A percentile compares a stretch with the other conserved stretches of the same genome.
Conservation (phyloP, 1,140 invertebrate genomes). For the Oedothorax gibbosus region DNA sequence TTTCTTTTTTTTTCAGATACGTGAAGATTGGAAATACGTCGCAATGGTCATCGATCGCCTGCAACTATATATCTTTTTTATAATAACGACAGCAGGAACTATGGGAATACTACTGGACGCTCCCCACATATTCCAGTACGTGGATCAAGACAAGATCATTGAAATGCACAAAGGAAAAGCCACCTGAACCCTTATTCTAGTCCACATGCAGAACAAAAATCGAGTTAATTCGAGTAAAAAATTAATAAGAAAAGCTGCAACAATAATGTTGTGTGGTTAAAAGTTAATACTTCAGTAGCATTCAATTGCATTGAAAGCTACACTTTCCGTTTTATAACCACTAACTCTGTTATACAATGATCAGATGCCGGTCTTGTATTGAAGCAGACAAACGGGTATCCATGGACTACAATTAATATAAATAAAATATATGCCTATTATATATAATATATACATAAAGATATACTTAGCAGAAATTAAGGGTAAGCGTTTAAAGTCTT, state of each 20-base stretch:
- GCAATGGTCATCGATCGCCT: slow-evolving; percentile 99
- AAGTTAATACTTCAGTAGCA: background rate
- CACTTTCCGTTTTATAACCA: slow-evolving; percentile 3
- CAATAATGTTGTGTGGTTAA: background rate
- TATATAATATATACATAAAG: background rate
- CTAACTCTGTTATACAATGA: background rate
- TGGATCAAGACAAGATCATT: slow-evolving; percentile 96
- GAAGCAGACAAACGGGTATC: slow-evolving; percentile 45
- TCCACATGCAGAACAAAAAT: background rate
- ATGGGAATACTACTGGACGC: slow-evolving; percentile 98
- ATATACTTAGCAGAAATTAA: slow-evolving; percentile 32
- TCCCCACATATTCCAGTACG: slow-evolving; percentile 98
- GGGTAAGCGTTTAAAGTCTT: slow-evolving; percentile 4
- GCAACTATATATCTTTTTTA: slow-evolving; percentile 96
- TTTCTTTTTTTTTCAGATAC: slow-evolving; percentile 76
- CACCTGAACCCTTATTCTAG: slow-evolving; percentile 29
- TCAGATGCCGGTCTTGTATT: background rate
- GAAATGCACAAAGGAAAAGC: slow-evolving; percentile 78
- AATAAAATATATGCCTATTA: background rate
- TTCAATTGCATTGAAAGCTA: background rate
- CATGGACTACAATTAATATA: slow-evolving; percentile 27
- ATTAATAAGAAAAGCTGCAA: too few species aligned
- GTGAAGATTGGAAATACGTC: slow-evolving; percentile 99
- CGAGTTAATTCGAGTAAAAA: too few species aligned
- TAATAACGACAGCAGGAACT: slow-evolving; percentile 92